phyloP scores from a whole-genome alignment of 2,888 invertebrate genomes.

The Drosophila vallismaia region DNA sequence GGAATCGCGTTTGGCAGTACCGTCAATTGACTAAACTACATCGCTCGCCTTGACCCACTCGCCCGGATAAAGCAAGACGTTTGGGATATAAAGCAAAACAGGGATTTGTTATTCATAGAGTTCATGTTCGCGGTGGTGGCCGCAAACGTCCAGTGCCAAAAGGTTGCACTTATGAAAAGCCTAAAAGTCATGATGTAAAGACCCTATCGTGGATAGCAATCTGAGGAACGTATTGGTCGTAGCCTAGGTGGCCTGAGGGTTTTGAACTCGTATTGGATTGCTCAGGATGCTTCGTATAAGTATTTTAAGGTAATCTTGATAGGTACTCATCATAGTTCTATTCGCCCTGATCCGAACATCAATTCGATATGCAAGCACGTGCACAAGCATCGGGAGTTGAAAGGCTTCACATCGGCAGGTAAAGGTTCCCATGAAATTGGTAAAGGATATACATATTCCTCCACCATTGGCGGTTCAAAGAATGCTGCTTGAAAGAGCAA shows the following conservation, averaged over 20 bases:
- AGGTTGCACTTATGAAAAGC: slow-evolving; percentile 99
- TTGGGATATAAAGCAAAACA: slow-evolving; percentile 99
- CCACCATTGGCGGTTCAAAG: too few species aligned
- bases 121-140: slow-evolving; percentile 98
- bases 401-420: slow-evolving; percentile 98
- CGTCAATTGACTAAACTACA: slow-evolving; percentile 98
- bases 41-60: slow-evolving; percentile 96
- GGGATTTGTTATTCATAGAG: slow-evolving; percentile 98
- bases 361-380: slow-evolving; percentile 99
- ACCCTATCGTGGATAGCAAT: slow-evolving; percentile 96
- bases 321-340: slow-evolving; percentile 88
- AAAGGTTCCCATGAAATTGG: slow-evolving; percentile 97
- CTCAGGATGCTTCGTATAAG: slow-evolving; percentile 99
- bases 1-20: slow-evolving; percentile 99
- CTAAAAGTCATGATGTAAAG: slow-evolving; percentile 99
- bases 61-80: slow-evolving; percentile 99
- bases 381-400: slow-evolving; percentile 98
- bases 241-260: slow-evolving; percentile 97
- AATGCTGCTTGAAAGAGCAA: too few species aligned
- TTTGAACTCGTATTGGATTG: slow-evolving; percentile 99
- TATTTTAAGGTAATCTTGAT: slow-evolving; percentile 98
- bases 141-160: slow-evolving; percentile 99
- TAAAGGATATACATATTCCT: too few species aligned
- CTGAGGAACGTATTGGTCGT: slow-evolving; percentile 99
- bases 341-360: slow-evolving; percentile 97